phyloP scores from a whole-genome alignment of 1,140 invertebrate species.

The Papilio machaon region DNA sequence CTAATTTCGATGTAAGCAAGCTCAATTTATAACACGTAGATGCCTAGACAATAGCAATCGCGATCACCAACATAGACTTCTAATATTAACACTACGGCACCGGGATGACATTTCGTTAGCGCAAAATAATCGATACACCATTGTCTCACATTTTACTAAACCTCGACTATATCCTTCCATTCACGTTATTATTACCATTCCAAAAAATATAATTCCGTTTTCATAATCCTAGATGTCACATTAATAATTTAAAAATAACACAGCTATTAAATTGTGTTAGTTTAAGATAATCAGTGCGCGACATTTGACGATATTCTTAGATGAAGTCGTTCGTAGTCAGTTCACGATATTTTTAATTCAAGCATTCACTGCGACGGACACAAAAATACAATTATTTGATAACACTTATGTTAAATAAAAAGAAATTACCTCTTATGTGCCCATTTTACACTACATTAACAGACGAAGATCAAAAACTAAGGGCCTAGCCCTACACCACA shows the following conservation, averaged over 20 bases:
- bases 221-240: conserved; percentile 44
- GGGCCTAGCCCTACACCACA: conserved; percentile 78
- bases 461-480: conserved; percentile 77
- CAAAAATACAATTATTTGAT: conserved; percentile 41
- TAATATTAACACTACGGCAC: conserved; percentile 81
- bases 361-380: conserved; percentile 45
- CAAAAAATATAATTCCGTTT: conserved; percentile 13
- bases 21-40: conserved; percentile 79
- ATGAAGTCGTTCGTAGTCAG: conserved; percentile 63
- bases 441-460: conserved; percentile 78
- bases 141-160: conserved; percentile 79
- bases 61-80: conserved; percentile 79
- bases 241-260: conserved; percentile 61
- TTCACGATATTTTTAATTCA: conserved; percentile 67
- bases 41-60: conserved; percentile 79
- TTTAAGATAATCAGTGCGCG: conserved; percentile 67
- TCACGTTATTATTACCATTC: conserved; percentile 19
- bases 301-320: conserved; percentile 79
- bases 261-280: conserved; percentile 58
- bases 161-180: conserved; percentile 50
- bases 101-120: conserved; percentile 81
- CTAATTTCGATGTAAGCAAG: conserved; percentile 67
- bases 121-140: conserved; percentile 82
- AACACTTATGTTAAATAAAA: conserved; percentile 52
- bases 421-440: conserved; percentile 80